Evolutionary conservation across 1,140 invertebrate genomes (phyloP), one percentile per base, ranked within the genome.

Genomic region (Penaeus japonicus): DNA sequence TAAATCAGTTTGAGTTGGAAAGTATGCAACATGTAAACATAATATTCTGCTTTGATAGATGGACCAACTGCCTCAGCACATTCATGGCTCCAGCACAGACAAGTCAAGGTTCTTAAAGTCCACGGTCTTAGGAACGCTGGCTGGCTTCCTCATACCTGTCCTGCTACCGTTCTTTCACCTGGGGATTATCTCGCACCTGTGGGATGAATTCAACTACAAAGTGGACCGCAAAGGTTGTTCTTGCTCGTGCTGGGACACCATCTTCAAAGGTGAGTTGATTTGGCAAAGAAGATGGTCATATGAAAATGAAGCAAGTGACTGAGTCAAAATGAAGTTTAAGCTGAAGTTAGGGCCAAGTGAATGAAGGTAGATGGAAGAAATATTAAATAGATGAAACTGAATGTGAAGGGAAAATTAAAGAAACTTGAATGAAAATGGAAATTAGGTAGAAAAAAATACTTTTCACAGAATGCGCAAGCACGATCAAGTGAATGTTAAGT

Each of bases 221-320:
- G 95, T 96, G 73, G 95, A 96, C 91, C 94, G 93, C 89, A 93
- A 94, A 57, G 94, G 94, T 89, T 96, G 96, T 91, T 94, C 94
- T n/a, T 96, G 95, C 92, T 95, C 95, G 4, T 96, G 96, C 91
- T 96, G 96, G 95, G 96, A 96, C 92, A 96, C 96, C 18, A 94
- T 96, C 47, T 96, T 96, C 91, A 96, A 96, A 94, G 96, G 96
- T 94, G 93, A 91, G 57, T 78, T n/a, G 39, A n/a, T 59, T 59
- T 77, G 27, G 32, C 12, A 15, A 47, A 12, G 47, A 15, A 47
- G 10, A 7, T 47, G 10, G 47, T 12, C 10, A 15, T 47, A 47
- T 1, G 47, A 47, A 47, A 47, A 47, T 47, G 47, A 47, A 7
- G 47, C 47, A 47, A 47, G 47, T 7, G 15, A 47, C 15, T 47